Conservation (phyloP, 2,113 vertebrate genomes). For the Podarcis muralis region DNA sequence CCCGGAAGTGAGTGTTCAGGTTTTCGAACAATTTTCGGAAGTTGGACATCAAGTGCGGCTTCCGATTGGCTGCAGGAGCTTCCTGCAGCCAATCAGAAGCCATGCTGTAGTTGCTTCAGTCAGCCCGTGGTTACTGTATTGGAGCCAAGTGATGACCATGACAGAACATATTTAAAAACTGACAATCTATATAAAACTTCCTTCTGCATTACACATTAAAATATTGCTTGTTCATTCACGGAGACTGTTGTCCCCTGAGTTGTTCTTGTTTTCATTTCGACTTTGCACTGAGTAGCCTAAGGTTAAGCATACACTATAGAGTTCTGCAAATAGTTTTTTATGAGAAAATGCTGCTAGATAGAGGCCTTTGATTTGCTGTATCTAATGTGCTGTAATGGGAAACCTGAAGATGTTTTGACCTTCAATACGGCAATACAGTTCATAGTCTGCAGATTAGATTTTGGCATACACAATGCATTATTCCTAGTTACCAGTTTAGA, state of each 20-base stretch:
- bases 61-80: too few species aligned
- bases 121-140: background rate
- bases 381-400: rapidly evolving
- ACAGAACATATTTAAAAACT: background rate
- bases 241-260: constrained; percentile 6
- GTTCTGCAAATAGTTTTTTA: background rate
- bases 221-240: background rate
- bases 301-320: background rate
- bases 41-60: too few species aligned
- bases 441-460: background rate
- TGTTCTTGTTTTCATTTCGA: background rate
- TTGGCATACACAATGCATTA: background rate
- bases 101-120: background rate
- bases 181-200: rapidly evolving
- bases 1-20: too few species aligned
- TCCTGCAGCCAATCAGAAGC: too few species aligned
- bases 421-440: background rate
- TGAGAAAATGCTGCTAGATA: background rate
- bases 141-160: background rate
- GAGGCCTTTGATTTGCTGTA: background rate
- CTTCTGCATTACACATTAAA: background rate
- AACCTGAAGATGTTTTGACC: background rate
- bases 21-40: too few species aligned
- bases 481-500: rapidly evolving
- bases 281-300: background rate